A percentile compares a stretch with the other conserved stretches of the same genome.
phyloP scores from a whole-genome alignment of 2,797 vertebrate genomes.

The Phylloscopus collybita region DNA sequence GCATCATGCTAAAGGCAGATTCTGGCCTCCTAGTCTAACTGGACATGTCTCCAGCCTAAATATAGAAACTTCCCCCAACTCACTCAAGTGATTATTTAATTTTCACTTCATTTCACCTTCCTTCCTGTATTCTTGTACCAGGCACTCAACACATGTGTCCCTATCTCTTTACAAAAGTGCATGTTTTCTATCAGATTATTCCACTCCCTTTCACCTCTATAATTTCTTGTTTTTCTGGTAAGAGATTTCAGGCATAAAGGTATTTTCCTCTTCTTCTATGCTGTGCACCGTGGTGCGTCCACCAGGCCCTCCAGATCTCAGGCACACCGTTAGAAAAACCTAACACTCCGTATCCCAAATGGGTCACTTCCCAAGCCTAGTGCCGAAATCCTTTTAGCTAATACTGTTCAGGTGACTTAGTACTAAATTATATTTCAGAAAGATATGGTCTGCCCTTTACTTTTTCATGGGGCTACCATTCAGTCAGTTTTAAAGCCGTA shows the following conservation, averaged over 20 bases:
- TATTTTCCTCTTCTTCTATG: constrained; percentile 5
- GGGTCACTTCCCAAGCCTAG: constrained; percentile 62
- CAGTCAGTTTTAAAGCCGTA: constrained; percentile 60
- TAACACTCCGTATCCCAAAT: constrained; percentile 60
- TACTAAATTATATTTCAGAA: constrained; percentile 73
- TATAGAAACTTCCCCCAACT: neutral
- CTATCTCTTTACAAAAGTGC: neutral
- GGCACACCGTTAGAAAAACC: constrained; percentile 50
- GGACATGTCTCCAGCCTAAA: neutral
- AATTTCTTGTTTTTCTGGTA: constrained; percentile 47
- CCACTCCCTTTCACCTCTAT: neutral
- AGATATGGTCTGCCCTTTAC: constrained; percentile 69
- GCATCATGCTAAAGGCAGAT: neutral
- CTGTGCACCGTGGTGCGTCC: neutral
- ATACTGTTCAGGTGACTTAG: constrained; percentile 69
- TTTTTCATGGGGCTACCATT: constrained; percentile 71
- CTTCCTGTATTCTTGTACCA: neutral
- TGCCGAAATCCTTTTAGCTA: constrained; percentile 71
- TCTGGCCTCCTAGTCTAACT: neutral
- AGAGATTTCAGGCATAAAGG: constrained; percentile 27
- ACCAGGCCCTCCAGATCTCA: constrained; percentile 37
- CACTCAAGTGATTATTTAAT: neutral
- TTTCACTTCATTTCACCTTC: neutral
- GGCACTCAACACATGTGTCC: neutral
- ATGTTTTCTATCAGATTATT: neutral